A percentile compares a stretch with the other conserved stretches of the same genome.
These are phyloP conservation scores for Celastrina argiolus DNA, from an alignment of 2,888 invertebrate genomes.

Conservation along the genomic window DNA sequence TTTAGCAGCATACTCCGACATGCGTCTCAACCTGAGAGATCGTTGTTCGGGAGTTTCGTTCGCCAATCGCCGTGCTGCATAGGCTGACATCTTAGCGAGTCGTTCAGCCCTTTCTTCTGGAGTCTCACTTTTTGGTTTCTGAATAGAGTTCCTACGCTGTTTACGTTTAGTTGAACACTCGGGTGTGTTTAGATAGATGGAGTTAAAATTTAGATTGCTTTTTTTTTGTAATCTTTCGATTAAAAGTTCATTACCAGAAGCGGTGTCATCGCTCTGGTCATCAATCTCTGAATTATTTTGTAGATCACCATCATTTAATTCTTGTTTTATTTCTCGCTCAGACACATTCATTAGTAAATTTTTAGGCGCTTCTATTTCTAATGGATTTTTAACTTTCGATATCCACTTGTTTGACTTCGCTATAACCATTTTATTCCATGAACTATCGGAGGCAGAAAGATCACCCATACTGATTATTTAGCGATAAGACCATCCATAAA, in stretches of 20 bases:
- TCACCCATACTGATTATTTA: conserved; percentile 76
- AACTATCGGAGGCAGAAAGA: conserved; percentile 53
- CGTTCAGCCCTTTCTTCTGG: conserved; percentile 54
- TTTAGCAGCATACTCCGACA: conserved; percentile 69
- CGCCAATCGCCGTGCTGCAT: conserved; percentile 63
- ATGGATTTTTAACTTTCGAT: conserved; percentile 50
- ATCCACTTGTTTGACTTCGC: conserved; percentile 63
- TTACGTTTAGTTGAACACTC: conserved; percentile 32
- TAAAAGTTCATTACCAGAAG: conserved; percentile 43
- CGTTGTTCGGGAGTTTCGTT: conserved; percentile 65
- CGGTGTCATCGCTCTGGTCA: conserved; percentile 22
- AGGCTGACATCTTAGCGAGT: conserved; percentile 64
- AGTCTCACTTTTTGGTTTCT: conserved; percentile 45
- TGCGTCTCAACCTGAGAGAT: conserved; percentile 55
- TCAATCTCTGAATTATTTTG: conserved; percentile 34
- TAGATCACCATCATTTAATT: conserved; percentile 32
- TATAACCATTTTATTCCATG: conserved; percentile 70
- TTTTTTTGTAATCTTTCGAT: conserved; percentile 27
- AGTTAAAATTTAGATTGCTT: background rate
- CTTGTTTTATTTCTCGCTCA: conserved; percentile 44
- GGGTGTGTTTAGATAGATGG: background rate
- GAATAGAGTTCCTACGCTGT: conserved; percentile 42
- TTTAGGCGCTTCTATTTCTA: conserved; percentile 36
- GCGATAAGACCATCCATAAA: conserved; percentile 66
- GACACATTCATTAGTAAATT: conserved; percentile 43